phyloP scores from a whole-genome alignment of 2,888 invertebrate species.

The Tortricodes alternella region DNA sequence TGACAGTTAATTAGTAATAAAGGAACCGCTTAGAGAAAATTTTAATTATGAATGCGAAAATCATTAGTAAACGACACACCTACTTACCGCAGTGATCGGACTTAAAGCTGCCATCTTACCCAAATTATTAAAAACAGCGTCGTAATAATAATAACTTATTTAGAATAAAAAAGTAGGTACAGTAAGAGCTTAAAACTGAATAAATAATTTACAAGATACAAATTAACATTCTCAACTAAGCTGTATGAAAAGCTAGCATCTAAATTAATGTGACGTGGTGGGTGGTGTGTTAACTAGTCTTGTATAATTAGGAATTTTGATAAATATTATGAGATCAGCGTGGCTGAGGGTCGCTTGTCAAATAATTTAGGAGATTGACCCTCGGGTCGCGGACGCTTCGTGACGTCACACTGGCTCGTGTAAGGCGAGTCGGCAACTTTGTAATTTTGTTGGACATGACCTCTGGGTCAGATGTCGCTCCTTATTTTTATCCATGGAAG shows the following conservation, averaged over 20 bases:
- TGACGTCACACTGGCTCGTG: conserved; percentile 13
- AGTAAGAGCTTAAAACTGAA: conserved; percentile 7
- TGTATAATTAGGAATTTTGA: conserved; percentile 15
- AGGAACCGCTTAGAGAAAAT: neutral
- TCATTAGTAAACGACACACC: conserved; percentile 6
- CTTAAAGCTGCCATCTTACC: conserved; percentile 3
- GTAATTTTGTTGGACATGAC: conserved; percentile 47
- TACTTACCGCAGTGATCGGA: conserved; percentile 1
- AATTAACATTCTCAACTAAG: no score
- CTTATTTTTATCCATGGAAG: conserved; percentile 41
- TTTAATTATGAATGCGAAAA: conserved; percentile 7
- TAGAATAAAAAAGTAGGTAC: no score
- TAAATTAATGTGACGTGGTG: no score
- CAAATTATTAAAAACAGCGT: no score
- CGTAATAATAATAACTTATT: no score
- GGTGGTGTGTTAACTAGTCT: no score
- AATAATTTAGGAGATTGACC: conserved; percentile 9
- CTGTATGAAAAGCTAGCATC: no score
- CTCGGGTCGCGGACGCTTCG: neutral
- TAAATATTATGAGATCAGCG: conserved; percentile 5
- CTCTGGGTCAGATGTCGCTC: conserved; percentile 53
- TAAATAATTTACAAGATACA: no score
- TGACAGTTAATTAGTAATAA: neutral
- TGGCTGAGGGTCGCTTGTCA: conserved; percentile 7
- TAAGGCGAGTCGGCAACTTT: neutral